These are phyloP conservation scores for Lithosia quadra DNA, from an alignment of 2,888 invertebrate species.

Conservation along the genomic window DNA sequence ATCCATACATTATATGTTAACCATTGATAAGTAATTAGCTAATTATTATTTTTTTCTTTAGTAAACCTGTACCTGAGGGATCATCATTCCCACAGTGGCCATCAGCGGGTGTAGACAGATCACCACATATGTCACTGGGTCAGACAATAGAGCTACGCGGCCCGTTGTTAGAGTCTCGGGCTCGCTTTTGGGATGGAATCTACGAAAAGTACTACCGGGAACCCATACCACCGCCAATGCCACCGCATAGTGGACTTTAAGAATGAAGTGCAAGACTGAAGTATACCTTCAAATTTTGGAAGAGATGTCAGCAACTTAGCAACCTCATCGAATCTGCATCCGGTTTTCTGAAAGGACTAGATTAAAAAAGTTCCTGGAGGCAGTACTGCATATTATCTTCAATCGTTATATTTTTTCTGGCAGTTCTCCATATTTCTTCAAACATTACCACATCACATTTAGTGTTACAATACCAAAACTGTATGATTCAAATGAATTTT, in stretches of 20 bases:
- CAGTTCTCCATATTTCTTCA: too few species aligned
- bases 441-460: too few species aligned
- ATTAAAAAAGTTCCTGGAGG: too few species aligned
- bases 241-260: not conserved
- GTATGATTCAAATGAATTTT: too few species aligned
- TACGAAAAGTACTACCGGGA: constrained; percentile 57
- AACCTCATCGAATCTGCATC: too few species aligned
- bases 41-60: constrained; percentile 42
- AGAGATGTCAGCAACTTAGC: too few species aligned
- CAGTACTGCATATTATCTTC: too few species aligned
- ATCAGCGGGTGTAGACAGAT: constrained; percentile 40
- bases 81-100: constrained; percentile 58
- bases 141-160: constrained; percentile 46
- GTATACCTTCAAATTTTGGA: too few species aligned
- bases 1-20: too few species aligned
- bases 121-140: constrained; percentile 61
- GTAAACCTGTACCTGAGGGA: constrained; percentile 57
- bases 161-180: constrained; percentile 47
- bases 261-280: not conserved
- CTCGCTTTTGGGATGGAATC: constrained; percentile 61
- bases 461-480: not conserved
- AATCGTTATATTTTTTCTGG: too few species aligned
- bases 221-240: constrained; percentile 43
- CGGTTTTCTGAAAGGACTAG: too few species aligned
- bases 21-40: too few species aligned